Evolutionary conservation across 2,113 vertebrate genomes (phyloP).

Genomic region (Hystrix cristata): DNA sequence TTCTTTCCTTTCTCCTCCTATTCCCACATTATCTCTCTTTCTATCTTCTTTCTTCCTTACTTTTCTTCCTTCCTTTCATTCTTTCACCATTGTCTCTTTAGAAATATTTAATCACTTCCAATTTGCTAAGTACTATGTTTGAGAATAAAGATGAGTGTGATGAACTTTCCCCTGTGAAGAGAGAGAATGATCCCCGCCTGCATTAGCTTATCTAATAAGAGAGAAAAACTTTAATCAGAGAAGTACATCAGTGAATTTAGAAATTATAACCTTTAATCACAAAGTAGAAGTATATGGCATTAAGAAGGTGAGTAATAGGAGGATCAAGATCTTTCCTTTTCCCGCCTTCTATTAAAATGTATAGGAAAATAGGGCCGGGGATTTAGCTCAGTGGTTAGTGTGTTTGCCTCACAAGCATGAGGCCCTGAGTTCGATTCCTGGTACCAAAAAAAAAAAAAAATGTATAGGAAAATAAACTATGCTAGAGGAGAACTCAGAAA

Average conservation of each 20-base stretch:
- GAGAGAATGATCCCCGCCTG: not conserved
- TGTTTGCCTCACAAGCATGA: no score
- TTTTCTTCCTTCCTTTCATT: not conserved
- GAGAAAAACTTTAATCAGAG: slow-evolving; percentile 50
- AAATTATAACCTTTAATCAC: not conserved
- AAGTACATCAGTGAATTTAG: not conserved
- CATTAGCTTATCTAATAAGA: not conserved
- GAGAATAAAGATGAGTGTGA: not conserved
- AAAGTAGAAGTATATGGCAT: not conserved
- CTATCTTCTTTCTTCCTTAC: not conserved
- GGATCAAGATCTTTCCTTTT: not conserved
- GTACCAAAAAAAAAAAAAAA: not conserved
- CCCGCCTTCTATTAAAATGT: not conserved
- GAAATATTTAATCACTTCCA: slow-evolving; percentile 20
- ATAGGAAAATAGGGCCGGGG: not conserved
- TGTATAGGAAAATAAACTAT: not conserved
- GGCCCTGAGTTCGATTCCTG: no score
- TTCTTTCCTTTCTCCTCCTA: not conserved
- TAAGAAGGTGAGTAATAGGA: not conserved
- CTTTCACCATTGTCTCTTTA: slow-evolving; percentile 3
- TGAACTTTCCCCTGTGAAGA: not conserved
- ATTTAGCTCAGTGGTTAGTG: no score
- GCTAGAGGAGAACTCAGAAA: not conserved
- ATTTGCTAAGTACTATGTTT: not conserved
- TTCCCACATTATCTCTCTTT: not conserved